These are phyloP conservation scores for Leptonema lineaticorne DNA, from an alignment of 1,140 invertebrate species.

Conservation along the genomic window DNA sequence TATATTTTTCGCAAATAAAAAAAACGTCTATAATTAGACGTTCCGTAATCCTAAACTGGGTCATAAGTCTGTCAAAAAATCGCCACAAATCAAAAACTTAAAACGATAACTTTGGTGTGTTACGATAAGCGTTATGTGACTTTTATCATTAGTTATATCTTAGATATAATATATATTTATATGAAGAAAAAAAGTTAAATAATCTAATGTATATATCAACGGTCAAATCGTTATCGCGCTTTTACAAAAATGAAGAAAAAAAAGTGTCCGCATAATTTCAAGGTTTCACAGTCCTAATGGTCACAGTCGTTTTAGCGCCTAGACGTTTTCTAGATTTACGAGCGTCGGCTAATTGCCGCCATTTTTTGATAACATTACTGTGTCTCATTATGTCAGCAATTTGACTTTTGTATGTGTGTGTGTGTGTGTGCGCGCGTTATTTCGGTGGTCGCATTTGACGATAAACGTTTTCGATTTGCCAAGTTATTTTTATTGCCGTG, in stretches of 20 bases:
- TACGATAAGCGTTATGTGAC: too few species aligned
- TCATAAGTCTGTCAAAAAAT: neutral
- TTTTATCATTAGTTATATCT: too few species aligned
- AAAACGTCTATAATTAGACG: neutral
- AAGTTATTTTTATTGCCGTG: too few species aligned
- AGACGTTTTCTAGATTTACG: neutral
- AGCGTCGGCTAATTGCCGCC: neutral
- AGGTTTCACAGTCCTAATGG: neutral
- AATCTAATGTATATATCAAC: too few species aligned
- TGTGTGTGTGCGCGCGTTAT: too few species aligned
- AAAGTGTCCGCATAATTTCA: neutral
- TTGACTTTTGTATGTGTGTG: neutral
- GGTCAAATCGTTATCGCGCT: too few species aligned
- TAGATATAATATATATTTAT: too few species aligned
- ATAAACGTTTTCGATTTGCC: neutral
- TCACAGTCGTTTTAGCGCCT: neutral
- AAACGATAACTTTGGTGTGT: too few species aligned
- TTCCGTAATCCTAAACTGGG: neutral
- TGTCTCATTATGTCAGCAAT: slow-evolving; percentile 3
- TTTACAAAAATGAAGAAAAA: neutral
- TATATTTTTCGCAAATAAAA: neutral
- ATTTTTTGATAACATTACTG: neutral
- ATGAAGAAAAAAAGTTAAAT: too few species aligned
- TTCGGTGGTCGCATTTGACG: neutral
- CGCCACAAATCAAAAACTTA: neutral